Base-by-base conservation (phyloP, 2,113 vertebrate species). In the Percopsis transmontana region DNA sequence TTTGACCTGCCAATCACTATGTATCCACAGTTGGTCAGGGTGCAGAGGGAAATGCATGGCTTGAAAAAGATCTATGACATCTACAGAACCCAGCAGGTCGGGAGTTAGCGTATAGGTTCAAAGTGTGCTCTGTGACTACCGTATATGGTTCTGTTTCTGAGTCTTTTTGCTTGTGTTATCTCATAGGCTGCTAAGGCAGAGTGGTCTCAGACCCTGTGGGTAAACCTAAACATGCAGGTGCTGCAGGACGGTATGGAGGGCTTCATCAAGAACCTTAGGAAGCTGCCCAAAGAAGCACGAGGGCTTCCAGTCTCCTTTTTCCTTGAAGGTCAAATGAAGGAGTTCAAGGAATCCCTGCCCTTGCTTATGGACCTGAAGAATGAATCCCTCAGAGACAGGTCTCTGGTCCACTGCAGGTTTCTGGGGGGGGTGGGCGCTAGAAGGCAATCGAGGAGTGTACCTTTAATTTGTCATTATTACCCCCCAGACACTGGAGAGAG, bases 171-270 rank as follows among this genome's bases (percentile, higher is more conserved):
- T 72, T 2, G n/a, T 55, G 63, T 24, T 55, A 20, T 80, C 38
- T 85, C 60, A 51, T 56, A 99, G 97, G 82, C 71, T 11, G 94
- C 96, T 44, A 97, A 97, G 80, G 78, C 92, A 11, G 90, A 96
- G 53, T 99, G 97, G 97, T 96, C 97, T 21, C 93, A 95, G 90
- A 96, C 94, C 0, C 89, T 98, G 41, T 99, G 97, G 97, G 83
- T 87, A 66, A 91, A 98, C 85, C 92, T 99, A 60, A 90, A 97
- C 48, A 93, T 98, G 1, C 92, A 94, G 71, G 0, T 94, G 62
- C 93, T 99, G 12, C 96, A 95, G 82, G 95, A 97, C 0, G 96
- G 95, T 5, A 88, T 94, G 0, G 95, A 98, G 0, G 85, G 84
- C 1, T 95, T 95, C 71, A 90, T 96, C 62, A 95, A 88, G 87